phyloP scores from a whole-genome alignment of 2,888 invertebrate genomes.

The Drosophila neotestacea region DNA sequence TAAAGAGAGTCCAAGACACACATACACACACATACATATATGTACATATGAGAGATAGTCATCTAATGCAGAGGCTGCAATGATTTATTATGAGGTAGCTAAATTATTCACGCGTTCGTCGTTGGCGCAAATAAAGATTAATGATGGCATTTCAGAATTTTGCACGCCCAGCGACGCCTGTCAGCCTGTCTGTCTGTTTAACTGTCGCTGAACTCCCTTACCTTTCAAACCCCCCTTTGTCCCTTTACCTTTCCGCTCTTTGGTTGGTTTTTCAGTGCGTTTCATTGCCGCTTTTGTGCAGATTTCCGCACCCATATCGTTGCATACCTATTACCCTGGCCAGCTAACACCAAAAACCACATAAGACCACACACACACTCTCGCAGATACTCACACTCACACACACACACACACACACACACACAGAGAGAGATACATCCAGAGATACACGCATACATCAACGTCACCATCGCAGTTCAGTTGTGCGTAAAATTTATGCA shows the following conservation, averaged over 20 bases:
- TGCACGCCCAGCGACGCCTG: conserved; percentile 71
- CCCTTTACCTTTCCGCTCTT: not conserved
- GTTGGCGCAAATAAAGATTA: conserved; percentile 80
- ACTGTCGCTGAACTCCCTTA: conserved; percentile 48
- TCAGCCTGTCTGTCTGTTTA: conserved; percentile 75
- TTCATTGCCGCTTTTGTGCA: conserved; percentile 59
- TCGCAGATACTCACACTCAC: conserved; percentile 24
- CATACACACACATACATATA: conserved; percentile 6
- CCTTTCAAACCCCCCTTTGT: not conserved
- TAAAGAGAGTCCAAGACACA: conserved; percentile 33
- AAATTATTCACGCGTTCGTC: conserved; percentile 80
- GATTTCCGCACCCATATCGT: conserved; percentile 63
- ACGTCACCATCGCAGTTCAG: conserved; percentile 40
- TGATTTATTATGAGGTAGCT: conserved; percentile 82
- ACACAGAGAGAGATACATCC: conserved; percentile 7
- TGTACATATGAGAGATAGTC: conserved; percentile 58
- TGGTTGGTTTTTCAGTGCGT: conserved; percentile 51
- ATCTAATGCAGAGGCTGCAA: conserved; percentile 78
- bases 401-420: conserved; percentile 13
- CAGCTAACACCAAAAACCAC: conserved; percentile 24
- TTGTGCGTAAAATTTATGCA: conserved; percentile 60
- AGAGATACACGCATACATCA: conserved; percentile 9
- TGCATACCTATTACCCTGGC: conserved; percentile 35
- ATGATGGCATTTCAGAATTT: conserved; percentile 73
- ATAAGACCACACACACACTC: conserved; percentile 23